A percentile compares a stretch with the other conserved stretches of the same genome.
Evolutionary conservation across 2,888 invertebrate species (phyloP).

Genomic region (Phrixothrix hirtus): DNA sequence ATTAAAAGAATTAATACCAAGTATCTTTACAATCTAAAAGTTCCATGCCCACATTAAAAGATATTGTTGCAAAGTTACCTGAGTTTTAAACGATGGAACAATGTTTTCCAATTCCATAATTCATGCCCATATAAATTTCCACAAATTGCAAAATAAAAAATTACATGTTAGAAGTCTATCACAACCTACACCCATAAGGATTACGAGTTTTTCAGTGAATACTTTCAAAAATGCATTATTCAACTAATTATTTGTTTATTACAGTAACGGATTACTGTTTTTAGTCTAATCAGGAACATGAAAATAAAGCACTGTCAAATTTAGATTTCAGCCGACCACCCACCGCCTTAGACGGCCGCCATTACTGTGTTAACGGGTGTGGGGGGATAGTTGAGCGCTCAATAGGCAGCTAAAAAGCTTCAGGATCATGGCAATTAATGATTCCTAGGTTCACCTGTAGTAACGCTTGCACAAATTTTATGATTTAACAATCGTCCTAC

Average conservation of each 20-base stretch:
- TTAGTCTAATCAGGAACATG: constrained; percentile 40
- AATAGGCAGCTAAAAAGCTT: constrained; percentile 30
- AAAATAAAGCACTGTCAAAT: constrained; percentile 50
- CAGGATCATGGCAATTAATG: constrained; percentile 16
- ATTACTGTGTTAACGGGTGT: constrained; percentile 44
- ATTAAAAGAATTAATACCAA: too few species aligned
- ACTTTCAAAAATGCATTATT: constrained; percentile 16
- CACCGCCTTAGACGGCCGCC: constrained; percentile 55
- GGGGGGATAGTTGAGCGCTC: constrained; percentile 33
- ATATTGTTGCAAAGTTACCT: constrained; percentile 34
- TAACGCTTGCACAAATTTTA: constrained; percentile 3
- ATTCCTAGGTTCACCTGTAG: constrained; percentile 23
- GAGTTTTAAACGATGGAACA: constrained; percentile 37
- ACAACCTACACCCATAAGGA: constrained; percentile 45
- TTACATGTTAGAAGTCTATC: constrained; percentile 45
- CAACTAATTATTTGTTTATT: constrained; percentile 25
- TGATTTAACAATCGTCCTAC: constrained; percentile 1
- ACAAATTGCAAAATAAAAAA: constrained; percentile 41
- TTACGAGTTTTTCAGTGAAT: constrained; percentile 34
- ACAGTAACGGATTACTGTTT: constrained; percentile 36
- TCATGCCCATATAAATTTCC: constrained; percentile 40
- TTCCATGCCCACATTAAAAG: too few species aligned
- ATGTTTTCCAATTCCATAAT: constrained; percentile 37
- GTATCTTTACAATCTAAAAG: too few species aligned
- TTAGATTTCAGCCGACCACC: constrained; percentile 53